These are phyloP conservation scores for Threskiornis aethiopicus DNA, from an alignment of 2,797 vertebrate genomes.

Conservation along the genomic window DNA sequence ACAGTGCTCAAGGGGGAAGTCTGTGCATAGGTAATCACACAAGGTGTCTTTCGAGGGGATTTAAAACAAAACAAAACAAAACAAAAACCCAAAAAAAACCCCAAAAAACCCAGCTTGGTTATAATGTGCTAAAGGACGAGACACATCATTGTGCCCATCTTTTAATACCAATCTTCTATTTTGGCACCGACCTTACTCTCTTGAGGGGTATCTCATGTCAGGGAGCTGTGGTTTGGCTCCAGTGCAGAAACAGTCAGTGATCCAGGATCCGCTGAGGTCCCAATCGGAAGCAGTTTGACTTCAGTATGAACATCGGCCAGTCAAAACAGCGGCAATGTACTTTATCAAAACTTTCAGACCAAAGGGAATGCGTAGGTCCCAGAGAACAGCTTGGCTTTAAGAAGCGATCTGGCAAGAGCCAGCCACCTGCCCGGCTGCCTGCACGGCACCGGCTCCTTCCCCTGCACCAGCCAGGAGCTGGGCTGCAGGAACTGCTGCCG, in stretches of 20 bases:
- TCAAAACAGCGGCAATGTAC: background rate
- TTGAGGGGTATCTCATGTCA: rapidly evolving
- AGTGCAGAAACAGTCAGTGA: background rate
- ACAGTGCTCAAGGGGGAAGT: too few relatives aligned
- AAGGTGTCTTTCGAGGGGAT: background rate
- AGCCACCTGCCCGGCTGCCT: background rate
- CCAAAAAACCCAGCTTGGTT: background rate
- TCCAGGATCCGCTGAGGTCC: background rate
- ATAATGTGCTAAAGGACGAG: background rate
- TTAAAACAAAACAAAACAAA: background rate
- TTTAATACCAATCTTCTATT: background rate
- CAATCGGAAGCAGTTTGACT: background rate
- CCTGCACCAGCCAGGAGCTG: background rate
- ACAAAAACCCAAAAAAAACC: too few relatives aligned
- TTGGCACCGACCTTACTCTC: background rate
- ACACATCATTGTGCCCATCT: background rate
- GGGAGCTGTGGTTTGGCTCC: too few relatives aligned
- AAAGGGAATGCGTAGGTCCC: too few relatives aligned
- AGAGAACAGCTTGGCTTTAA: background rate
- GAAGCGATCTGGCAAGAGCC: background rate
- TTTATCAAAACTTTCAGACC: background rate
- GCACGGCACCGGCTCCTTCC: background rate
- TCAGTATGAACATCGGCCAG: background rate
- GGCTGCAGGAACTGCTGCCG: background rate
- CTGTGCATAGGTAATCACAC: too few relatives aligned